A percentile compares a stretch with the other conserved stretches of the same genome.
These are phyloP conservation scores for Blomia tropicalis DNA, from an alignment of 2,888 invertebrate species.

Conservation along the genomic window DNA sequence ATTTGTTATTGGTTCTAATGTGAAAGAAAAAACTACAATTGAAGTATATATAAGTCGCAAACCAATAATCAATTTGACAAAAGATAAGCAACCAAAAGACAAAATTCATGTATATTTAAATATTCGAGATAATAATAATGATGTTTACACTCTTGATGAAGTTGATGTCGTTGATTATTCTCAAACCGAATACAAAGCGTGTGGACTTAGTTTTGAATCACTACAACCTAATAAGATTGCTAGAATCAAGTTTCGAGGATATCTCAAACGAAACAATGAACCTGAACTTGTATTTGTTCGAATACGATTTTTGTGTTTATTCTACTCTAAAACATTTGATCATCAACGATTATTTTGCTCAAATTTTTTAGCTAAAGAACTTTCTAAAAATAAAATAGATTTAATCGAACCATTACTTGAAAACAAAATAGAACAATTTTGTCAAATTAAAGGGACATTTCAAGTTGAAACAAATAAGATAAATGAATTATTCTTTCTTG, in stretches of 20 bases:
- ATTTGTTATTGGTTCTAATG: not conserved
- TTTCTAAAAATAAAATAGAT: not conserved
- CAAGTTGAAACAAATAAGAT: not conserved
- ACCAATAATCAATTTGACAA: not conserved
- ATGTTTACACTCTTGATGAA: constrained; percentile 15
- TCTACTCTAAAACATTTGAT: constrained; percentile 7
- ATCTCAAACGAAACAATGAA: constrained; percentile 15
- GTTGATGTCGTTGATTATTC: not conserved
- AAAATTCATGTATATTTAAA: not conserved
- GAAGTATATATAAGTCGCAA: not conserved
- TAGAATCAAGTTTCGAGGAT: constrained; percentile 19
- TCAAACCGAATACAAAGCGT: constrained; percentile 8
- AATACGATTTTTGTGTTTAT: constrained; percentile 12
- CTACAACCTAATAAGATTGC: not conserved
- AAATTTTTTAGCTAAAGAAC: not conserved
- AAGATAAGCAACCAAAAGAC: not conserved
- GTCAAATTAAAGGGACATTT: constrained; percentile 20
- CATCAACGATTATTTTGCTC: not conserved
- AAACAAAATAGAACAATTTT: constrained; percentile 15
- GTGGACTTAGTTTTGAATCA: constrained; percentile 11
- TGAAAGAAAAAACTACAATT: not conserved
- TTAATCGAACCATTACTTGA: not conserved
- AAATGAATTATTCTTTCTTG: constrained; percentile 14
- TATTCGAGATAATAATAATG: not conserved
- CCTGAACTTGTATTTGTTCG: constrained; percentile 1